Conservation (phyloP, 2,797 vertebrate species). For the Pseudochirops cupreus region DNA sequence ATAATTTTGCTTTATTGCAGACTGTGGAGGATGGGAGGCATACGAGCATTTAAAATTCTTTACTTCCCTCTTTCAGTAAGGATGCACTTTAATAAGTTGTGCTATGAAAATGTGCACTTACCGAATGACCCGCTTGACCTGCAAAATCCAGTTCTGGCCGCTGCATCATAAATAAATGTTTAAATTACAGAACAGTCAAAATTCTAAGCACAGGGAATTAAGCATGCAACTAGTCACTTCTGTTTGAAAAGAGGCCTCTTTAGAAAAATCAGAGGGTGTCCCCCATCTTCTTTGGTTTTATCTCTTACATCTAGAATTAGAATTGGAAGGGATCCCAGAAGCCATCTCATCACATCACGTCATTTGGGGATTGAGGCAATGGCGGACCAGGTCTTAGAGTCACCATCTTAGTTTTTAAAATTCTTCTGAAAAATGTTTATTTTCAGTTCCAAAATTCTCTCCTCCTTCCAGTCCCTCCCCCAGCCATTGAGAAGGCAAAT, state of each 20-base stretch:
- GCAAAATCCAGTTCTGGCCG: slow-evolving; percentile 63
- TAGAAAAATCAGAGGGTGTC: not conserved
- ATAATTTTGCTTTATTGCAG: slow-evolving; percentile 31
- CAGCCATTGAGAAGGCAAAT: not conserved
- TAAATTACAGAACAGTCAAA: slow-evolving; percentile 51
- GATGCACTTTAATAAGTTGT: slow-evolving; percentile 15
- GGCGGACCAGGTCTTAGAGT: not conserved
- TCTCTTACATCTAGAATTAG: not conserved
- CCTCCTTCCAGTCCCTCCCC: not conserved
- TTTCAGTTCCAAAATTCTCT: not conserved
- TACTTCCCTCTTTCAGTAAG: slow-evolving; percentile 21
- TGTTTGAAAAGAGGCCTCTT: not conserved
- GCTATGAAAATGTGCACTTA: slow-evolving; percentile 65
- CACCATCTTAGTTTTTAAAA: not conserved
- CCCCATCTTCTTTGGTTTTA: not conserved
- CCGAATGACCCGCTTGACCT: slow-evolving; percentile 47
- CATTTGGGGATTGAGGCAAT: not conserved
- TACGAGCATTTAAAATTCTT: slow-evolving; percentile 26
- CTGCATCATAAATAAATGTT: slow-evolving; percentile 57
- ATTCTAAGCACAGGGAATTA: slow-evolving; percentile 21
- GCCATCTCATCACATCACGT: not conserved
- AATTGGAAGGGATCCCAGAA: not conserved
- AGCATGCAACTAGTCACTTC: not conserved
- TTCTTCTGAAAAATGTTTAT: not conserved
- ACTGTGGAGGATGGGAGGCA: not conserved